These are phyloP conservation scores for Sabellastarte sp. DNA, from an alignment of 2,888 invertebrate species.

Conservation along the genomic window DNA sequence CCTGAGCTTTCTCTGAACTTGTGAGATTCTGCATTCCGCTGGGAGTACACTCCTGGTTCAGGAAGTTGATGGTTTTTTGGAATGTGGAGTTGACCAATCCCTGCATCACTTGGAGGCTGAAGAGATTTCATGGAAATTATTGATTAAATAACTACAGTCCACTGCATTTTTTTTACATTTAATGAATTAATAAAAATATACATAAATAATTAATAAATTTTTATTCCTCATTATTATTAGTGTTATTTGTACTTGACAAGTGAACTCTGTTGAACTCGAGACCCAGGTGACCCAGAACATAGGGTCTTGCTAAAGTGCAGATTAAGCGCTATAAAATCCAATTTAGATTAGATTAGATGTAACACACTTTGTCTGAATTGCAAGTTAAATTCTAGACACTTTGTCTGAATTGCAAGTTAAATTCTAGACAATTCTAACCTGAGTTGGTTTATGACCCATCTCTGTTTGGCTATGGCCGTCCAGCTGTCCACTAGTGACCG, in stretches of 20 bases:
- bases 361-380: neutral
- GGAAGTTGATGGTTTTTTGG: constrained; percentile 47
- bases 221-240: too few species aligned
- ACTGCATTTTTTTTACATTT: too few species aligned
- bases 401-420: neutral
- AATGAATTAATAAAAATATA: too few species aligned
- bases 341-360: too few species aligned
- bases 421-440: constrained; percentile 44
- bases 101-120: constrained; percentile 47
- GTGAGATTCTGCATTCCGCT: neutral
- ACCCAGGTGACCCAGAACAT: too few species aligned
- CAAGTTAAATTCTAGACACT: neutral
- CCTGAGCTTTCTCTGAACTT: constrained; percentile 6
- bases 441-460: constrained; percentile 46
- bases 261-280: too few species aligned
- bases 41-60: constrained; percentile 37
- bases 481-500: constrained; percentile 47
- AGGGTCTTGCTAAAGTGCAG: too few species aligned
- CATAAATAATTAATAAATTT: too few species aligned
- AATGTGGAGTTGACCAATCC: constrained; percentile 48
- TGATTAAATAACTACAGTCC: too few species aligned
- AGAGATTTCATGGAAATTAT: too few species aligned
- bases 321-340: too few species aligned
- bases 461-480: constrained; percentile 46
- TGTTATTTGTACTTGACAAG: too few species aligned